Conservation (phyloP, 2,797 vertebrate species). For the Bradypus variegatus region DNA sequence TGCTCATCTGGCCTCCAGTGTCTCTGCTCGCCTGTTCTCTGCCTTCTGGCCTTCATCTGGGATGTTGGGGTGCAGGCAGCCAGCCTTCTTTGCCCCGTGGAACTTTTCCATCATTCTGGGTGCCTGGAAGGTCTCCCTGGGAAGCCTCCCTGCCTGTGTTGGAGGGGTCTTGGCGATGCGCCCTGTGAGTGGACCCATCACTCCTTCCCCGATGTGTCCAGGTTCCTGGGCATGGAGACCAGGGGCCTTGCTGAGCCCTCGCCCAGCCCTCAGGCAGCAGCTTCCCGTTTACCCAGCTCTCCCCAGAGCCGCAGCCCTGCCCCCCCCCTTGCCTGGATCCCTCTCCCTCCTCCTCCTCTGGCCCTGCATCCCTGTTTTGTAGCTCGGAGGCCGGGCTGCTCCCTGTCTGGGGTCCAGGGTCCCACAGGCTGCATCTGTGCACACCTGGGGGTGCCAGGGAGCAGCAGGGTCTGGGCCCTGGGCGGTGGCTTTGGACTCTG, state of each 20-base stretch:
- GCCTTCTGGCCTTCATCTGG: neutral
- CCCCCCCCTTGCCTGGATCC: too few relatives aligned
- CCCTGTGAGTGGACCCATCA: neutral
- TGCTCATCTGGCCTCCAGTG: rapidly evolving
- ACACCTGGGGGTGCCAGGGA: too few relatives aligned
- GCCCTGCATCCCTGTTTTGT: neutral
- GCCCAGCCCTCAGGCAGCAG: too few relatives aligned
- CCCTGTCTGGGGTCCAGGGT: neutral
- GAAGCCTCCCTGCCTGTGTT: neutral
- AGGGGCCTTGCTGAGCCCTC: too few relatives aligned
- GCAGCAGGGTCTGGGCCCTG: neutral
- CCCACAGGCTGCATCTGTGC: too few relatives aligned
- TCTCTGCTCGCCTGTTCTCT: neutral
- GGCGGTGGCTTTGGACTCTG: neutral
- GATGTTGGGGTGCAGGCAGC: neutral
- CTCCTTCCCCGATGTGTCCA: neutral
- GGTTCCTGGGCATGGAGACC: neutral
- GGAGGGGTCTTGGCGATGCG: neutral
- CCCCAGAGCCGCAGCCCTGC: neutral
- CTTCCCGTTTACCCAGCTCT: too few relatives aligned
- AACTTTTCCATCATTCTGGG: neutral
- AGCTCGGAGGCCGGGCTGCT: neutral
- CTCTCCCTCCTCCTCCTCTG: neutral
- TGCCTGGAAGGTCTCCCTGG: too few relatives aligned
- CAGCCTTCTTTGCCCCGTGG: neutral